phyloP scores from a whole-genome alignment of 2,113 vertebrate genomes.

The Menura novaehollandiae region DNA sequence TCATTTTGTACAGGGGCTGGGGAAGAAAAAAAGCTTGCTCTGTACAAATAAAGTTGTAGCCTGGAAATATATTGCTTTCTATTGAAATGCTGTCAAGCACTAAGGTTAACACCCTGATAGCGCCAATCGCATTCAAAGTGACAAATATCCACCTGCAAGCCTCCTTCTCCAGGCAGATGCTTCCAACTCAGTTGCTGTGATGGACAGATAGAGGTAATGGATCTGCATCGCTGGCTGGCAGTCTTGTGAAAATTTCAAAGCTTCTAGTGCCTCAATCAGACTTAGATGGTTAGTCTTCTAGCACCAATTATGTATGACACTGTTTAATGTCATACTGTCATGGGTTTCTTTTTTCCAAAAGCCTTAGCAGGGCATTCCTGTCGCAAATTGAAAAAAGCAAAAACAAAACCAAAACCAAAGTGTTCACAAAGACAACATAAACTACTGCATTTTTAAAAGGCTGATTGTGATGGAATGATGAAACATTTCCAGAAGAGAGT shows the following conservation, averaged over 20 bases:
- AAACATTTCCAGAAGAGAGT: background rate
- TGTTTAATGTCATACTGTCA: background rate
- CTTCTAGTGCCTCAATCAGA: background rate
- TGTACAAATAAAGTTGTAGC: background rate
- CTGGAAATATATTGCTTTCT: background rate
- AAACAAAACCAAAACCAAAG: background rate
- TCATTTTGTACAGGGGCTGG: background rate
- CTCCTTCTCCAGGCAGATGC: background rate
- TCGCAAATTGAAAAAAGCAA: background rate
- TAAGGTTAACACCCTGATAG: background rate
- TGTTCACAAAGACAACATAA: background rate
- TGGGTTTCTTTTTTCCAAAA: background rate
- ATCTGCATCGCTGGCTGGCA: background rate
- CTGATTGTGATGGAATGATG: background rate
- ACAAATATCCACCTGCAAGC: background rate
- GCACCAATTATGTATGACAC: background rate
- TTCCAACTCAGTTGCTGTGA: background rate
- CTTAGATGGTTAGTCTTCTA: background rate
- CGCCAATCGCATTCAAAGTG: background rate
- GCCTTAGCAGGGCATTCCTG: background rate
- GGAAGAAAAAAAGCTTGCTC: background rate
- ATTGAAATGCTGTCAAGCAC: background rate
- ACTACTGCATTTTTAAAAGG: background rate
- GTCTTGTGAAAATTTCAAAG: background rate
- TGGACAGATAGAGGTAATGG: background rate